Base-by-base conservation (phyloP, 1,140 invertebrate species). In the silkworm (Bombyx mori) region DNA sequence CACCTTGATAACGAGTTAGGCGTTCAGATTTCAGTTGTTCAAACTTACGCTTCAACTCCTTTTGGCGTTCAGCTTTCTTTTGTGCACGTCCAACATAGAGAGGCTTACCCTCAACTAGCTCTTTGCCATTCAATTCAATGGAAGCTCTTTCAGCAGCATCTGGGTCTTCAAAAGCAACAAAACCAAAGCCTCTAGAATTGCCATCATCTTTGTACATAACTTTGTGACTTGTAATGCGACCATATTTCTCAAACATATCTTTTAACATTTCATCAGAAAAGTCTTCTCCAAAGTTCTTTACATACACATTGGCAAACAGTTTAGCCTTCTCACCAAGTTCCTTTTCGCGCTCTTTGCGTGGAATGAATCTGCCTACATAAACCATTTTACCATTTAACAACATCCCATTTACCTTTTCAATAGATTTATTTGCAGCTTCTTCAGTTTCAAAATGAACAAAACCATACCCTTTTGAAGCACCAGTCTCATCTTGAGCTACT, bases 391-490 rank as follows among this genome's bases (percentile, higher is more conserved):
- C 90, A 74, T 92, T 92, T 56, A 92, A 79, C 68, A 92, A 88
- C 89, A 90, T 90, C 64, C 98, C 98, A 89, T 99, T 99, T 67
- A 94, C 95, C 89, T 97, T 98, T 68, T 98, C 96, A 81, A 99
- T 99, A 56, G 97, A 98, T 80, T 95, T 97, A 75, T 97, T 97
- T 26, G 99, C 98, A 44, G 98, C 96, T 90, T 99, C 98, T 89
- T 99, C 98, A 50, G 98, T 99, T 90, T 99, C 99, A 90, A 99
- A 99, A 88, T 99, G 99, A 0, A 99, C 98, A 91, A 99, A 99
- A 52, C 98, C 99, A 89, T 99, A 99, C 52, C 99, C 99, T 88
- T 99, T 98, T 35, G 97, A 98, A 52, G 92, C 92, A 7, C 98
- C 97, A 82, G 95, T 95, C 83, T 99, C 98, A 90, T 99, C 98